Conservation (phyloP, 2,888 invertebrate species). For the Cryptus armator region DNA sequence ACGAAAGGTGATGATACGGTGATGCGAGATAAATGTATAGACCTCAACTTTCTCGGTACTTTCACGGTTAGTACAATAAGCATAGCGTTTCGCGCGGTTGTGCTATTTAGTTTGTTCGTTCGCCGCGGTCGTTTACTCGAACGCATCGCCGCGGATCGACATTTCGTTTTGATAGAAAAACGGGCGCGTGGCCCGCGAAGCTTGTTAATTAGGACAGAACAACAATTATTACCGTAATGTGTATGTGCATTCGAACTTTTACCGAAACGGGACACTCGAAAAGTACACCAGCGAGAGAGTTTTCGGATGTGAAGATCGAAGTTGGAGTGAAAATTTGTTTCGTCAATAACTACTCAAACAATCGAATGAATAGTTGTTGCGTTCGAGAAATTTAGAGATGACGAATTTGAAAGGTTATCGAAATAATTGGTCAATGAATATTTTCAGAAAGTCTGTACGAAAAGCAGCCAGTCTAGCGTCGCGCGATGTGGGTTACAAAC, state of each 20-base stretch:
- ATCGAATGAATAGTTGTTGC: too few species aligned
- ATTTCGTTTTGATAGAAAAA: constrained; percentile 19
- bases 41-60: constrained; percentile 56
- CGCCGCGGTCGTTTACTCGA: constrained; percentile 19
- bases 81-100: constrained; percentile 38
- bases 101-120: not conserved
- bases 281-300: constrained; percentile 1
- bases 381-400: too few species aligned
- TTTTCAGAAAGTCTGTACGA: constrained; percentile 73
- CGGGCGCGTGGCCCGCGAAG: constrained; percentile 4
- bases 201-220: constrained; percentile 10
- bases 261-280: not conserved
- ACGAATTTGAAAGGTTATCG: too few species aligned
- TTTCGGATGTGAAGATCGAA: not conserved
- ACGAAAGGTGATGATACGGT: not conserved
- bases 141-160: constrained; percentile 35
- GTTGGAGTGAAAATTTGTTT: too few species aligned
- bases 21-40: not conserved
- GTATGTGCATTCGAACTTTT: not conserved
- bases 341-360: too few species aligned
- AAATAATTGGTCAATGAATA: not conserved
- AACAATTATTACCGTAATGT: constrained; percentile 15
- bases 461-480: constrained; percentile 53
- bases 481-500: constrained; percentile 82
- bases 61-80: constrained; percentile 60